Base-by-base conservation (phyloP, 2,113 vertebrate genomes). In the Oncorhynchus masou region DNA sequence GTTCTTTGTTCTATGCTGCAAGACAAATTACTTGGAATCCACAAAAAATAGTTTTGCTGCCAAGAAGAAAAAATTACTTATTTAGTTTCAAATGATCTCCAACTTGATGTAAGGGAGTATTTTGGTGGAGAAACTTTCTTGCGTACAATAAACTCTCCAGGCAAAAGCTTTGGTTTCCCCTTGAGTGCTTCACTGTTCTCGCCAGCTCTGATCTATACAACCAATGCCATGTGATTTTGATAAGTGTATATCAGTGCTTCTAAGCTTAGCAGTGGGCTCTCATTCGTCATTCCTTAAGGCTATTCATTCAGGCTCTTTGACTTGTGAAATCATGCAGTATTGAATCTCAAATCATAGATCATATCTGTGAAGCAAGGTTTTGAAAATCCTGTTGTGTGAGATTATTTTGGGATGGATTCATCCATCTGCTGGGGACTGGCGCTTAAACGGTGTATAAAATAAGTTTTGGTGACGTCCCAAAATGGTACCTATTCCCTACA, bases 191-290 rank as follows among this genome's bases (percentile, higher is more conserved):
- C 34, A 12, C 31, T 16, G 15, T 48, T 24, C 12, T 8, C 20
- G 45, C 45, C 27, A 69, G 20, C 22, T 31, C 59, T 62, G 54
- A 54, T 45, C 51, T 57, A 3, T 67, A 27, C 29, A 31, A 2
- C 49, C 34, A n/a, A 29, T 51, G 57, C 27, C 9, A 60, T 66
- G 20, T 51, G 64, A 22, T 59, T 48, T 8, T 74, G 65, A 70
- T 79, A 22, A 74, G 72, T 73, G 51, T 29, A 29, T 24, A 70
- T 29, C 31, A 74, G 24, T 27, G 45, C 39, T 45, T 45, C 9
- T 45, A 45, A 45, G 39, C 39, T 51, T 15, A 39, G 16, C n/a
- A 7, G 20, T n/a, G n/a, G 31, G 60, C 13, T 31, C 49, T 67
- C 22, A 68, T 22, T 29, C 48, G 68, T 5, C 54, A 62, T 75